phyloP scores from a whole-genome alignment of 1,140 invertebrate genomes.

The Drosophila nasuta region DNA sequence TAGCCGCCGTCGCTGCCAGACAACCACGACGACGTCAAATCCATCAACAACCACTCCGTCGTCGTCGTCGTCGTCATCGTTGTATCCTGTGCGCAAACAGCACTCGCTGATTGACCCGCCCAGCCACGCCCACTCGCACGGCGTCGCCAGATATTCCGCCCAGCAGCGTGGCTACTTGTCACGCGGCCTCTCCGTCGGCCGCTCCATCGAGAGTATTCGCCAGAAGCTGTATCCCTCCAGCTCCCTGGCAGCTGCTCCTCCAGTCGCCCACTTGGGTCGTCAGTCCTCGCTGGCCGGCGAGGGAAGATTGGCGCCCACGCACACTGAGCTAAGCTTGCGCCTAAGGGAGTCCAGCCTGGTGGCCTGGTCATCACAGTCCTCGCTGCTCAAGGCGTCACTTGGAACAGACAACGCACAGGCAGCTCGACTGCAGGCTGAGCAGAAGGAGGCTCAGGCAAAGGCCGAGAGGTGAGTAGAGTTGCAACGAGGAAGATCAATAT shows the following conservation, averaged over 20 bases:
- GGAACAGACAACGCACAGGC: slow-evolving; percentile 26
- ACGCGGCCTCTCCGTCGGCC: slow-evolving; percentile 74
- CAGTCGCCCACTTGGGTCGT: slow-evolving; percentile 23
- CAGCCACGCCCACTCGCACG: slow-evolving; percentile 30
- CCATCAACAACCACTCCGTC: slow-evolving; percentile 21
- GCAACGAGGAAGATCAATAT: not conserved
- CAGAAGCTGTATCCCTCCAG: slow-evolving; percentile 61
- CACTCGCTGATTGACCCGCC: slow-evolving; percentile 71
- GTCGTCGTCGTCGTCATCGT: not conserved
- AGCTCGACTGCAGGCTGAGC: slow-evolving; percentile 5
- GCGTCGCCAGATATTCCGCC: slow-evolving; percentile 40
- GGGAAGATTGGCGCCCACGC: slow-evolving; percentile 35
- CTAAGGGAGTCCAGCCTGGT: slow-evolving; percentile 59
- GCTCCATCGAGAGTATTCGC: slow-evolving; percentile 76
- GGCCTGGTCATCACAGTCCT: slow-evolving; percentile 73
- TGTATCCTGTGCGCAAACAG: slow-evolving; percentile 63
- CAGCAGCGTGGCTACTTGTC: slow-evolving; percentile 68
- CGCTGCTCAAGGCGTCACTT: slow-evolving; percentile 55
- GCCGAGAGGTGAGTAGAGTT: slow-evolving; percentile 44
- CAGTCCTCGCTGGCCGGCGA: slow-evolving; percentile 49
- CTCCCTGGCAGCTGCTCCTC: not conserved
- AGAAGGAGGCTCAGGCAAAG: slow-evolving; percentile 13
- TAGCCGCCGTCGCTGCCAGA: slow-evolving; percentile 71
- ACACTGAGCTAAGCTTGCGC: slow-evolving; percentile 36
- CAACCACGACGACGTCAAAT: slow-evolving; percentile 33